phyloP scores from a whole-genome alignment of 1,140 invertebrate genomes.

The Drosophila carrolli region DNA sequence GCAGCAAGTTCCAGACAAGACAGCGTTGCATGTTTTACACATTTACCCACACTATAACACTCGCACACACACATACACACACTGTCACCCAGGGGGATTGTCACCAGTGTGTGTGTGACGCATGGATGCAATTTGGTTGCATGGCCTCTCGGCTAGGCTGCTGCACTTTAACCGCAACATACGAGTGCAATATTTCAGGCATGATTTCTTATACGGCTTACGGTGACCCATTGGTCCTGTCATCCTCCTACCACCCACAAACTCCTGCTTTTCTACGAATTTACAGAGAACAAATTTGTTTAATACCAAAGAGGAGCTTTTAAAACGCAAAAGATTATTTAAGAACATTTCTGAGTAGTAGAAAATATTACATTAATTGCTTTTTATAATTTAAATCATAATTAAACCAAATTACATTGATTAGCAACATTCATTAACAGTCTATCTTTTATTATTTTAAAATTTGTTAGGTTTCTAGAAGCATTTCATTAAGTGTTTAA shows the following conservation, averaged over 20 bases:
- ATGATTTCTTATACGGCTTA: slow-evolving; percentile 76
- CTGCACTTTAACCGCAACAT: slow-evolving; percentile 79
- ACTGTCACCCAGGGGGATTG: slow-evolving; percentile 14
- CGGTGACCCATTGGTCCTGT: slow-evolving; percentile 7
- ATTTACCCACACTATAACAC: slow-evolving; percentile 35
- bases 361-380: too few relatives aligned
- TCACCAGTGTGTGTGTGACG: slow-evolving; percentile 58
- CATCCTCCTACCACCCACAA: slow-evolving; percentile 25
- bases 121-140: slow-evolving; percentile 72
- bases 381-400: too few relatives aligned
- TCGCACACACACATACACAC: slow-evolving; percentile 16
- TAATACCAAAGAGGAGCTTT: too few relatives aligned
- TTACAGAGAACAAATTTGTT: neutral
- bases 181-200: slow-evolving; percentile 78
- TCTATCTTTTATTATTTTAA: too few relatives aligned
- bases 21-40: slow-evolving; percentile 75
- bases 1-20: slow-evolving; percentile 67
- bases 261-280: slow-evolving; percentile 13
- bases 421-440: too few relatives aligned
- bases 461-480: too few relatives aligned
- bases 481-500: too few relatives aligned
- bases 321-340: too few relatives aligned
- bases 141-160: slow-evolving; percentile 61
- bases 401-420: too few relatives aligned
- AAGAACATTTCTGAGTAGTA: too few relatives aligned